phyloP scores from a whole-genome alignment of 2,113 vertebrate genomes.

The Colaptes auratus region DNA sequence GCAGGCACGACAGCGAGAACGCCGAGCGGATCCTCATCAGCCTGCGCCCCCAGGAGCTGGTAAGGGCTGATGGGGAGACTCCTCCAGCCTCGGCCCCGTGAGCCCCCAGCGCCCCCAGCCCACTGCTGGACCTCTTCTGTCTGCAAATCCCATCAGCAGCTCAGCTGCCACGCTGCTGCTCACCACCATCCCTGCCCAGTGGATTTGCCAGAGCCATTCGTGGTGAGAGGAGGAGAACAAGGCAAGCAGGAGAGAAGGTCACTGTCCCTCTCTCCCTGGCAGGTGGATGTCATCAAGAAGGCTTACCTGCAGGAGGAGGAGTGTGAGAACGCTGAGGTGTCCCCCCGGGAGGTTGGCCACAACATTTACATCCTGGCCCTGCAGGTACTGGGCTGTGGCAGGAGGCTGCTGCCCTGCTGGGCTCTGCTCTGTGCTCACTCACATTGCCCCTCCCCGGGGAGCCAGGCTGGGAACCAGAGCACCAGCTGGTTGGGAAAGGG shows the following conservation, averaged over 20 bases:
- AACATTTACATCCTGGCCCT: conserved; percentile 97
- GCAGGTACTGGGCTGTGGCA: conserved; percentile 80
- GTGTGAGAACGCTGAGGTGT: conserved; percentile 87
- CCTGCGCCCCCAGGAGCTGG: conserved; percentile 92
- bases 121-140: accelerated
- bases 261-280: background rate
- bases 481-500: no score
- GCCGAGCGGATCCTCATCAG: conserved; percentile 96
- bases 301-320: conserved; percentile 93
- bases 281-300: conserved; percentile 97
- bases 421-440: background rate
- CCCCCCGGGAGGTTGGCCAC: conserved; percentile 92
- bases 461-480: background rate
- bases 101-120: background rate
- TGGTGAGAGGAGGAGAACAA: accelerated
- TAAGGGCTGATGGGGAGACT: conserved; percentile 57
- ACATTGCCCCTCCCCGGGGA: background rate
- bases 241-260: background rate
- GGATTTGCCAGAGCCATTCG: background rate
- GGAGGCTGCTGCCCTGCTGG: background rate
- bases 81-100: background rate
- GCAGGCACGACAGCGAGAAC: conserved; percentile 94
- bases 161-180: accelerated
- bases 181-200: no score
- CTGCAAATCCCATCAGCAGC: accelerated